Evolutionary conservation across 2,797 vertebrate species (phyloP), one percentile per base, ranked within the genome.

Genomic region (Luscinia megarhynchos): DNA sequence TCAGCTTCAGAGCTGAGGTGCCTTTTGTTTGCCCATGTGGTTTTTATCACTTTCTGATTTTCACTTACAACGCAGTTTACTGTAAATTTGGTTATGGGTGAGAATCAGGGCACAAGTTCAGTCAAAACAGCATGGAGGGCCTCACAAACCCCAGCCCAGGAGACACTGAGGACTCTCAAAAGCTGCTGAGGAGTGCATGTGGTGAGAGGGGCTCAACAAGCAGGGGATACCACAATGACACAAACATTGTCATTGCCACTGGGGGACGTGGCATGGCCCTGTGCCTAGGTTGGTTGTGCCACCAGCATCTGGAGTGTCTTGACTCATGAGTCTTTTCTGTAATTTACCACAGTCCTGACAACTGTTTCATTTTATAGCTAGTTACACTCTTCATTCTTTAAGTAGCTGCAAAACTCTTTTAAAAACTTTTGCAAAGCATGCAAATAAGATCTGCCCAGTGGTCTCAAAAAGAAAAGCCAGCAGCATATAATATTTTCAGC

Each of bases 391-490:
- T 84, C n/a, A 23, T 55, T 85, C 4, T 3, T 43, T 51, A 79
- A 66, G 34, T 41, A 89, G 43, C 30, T 34, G 40, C 43, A 83
- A 87, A 93, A 85, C 19, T 58, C 8, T 57, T 62, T 6, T 8
- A 2, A 73, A 62, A 85, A 72, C 38, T 82, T 75, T 40, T 80
- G 48, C 58, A 67, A 73, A 82, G 45, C 59, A 70, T 5, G 34
- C 74, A 96, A 91, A 41, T 41, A 69, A 88, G 62, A 64, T 79
- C 67, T 46, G 93, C 53, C 46, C 27, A 57, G 67, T 45, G 61
- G n/a, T 74, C 68, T 94, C 73, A 80, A 95, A 96, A 93, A 66
- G 38, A 59, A 67, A 84, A 85, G 84, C 48, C 95, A 84, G 16
- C 32, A 85, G 53, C 38, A 63, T 64, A n/a, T 18, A 59, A 95